Conservation (phyloP, 2,797 vertebrate species). For the Microchirus variegatus region DNA sequence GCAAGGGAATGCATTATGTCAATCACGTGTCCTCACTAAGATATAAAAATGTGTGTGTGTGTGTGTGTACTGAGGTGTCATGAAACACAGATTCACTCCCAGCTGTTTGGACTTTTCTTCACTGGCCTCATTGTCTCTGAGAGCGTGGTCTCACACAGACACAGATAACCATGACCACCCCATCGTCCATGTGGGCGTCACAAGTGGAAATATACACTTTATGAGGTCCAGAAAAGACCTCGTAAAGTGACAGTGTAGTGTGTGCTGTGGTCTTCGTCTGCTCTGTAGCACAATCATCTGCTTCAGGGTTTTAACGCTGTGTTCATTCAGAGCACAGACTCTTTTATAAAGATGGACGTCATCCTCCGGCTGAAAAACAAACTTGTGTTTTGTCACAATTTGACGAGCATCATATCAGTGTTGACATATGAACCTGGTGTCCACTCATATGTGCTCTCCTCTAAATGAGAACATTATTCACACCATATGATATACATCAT, state of each 20-base stretch:
- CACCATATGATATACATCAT: too few species aligned
- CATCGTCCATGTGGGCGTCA: constrained; percentile 47
- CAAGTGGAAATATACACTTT: constrained; percentile 40
- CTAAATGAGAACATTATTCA: too few species aligned
- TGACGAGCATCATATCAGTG: too few species aligned
- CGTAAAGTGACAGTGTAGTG: constrained; percentile 19
- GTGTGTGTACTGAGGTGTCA: constrained; percentile 42
- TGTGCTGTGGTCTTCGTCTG: neutral
- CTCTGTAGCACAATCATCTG: too few species aligned
- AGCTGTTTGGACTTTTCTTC: constrained; percentile 73
- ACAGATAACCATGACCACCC: constrained; percentile 34
- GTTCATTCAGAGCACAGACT: too few species aligned
- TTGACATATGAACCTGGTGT: too few species aligned
- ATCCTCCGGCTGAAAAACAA: too few species aligned
- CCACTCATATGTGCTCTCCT: too few species aligned
- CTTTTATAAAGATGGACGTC: too few species aligned
- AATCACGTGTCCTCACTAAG: neutral
- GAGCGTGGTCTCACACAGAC: constrained; percentile 55
- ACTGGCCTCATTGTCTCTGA: constrained; percentile 72
- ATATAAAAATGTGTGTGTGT: constrained; percentile 4
- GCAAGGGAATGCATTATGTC: neutral
- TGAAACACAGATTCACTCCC: constrained; percentile 72
- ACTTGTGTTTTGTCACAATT: too few species aligned
- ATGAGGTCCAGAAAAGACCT: too few species aligned
- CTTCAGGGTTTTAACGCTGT: too few species aligned